Conservation (phyloP, 2,797 vertebrate species). For the Bradypodion pumilum region DNA sequence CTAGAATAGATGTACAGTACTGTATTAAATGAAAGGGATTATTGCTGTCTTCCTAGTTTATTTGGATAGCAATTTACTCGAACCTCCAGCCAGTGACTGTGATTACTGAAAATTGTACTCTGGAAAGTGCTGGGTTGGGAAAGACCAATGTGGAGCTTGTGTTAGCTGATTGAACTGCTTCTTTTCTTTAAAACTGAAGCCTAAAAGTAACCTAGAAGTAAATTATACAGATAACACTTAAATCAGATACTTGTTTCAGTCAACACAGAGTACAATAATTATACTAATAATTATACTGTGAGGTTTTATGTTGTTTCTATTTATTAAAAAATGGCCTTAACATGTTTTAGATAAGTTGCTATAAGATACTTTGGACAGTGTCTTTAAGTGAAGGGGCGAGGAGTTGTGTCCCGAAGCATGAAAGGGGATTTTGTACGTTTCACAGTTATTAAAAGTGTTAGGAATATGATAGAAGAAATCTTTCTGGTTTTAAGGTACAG, state of each 20-base stretch:
- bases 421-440: neutral
- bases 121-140: neutral
- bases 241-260: neutral
- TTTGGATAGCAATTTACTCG: too few relatives aligned
- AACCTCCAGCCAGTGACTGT: neutral
- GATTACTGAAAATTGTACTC: neutral
- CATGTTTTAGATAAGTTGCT: neutral
- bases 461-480: neutral
- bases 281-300: too few relatives aligned
- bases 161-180: neutral
- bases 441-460: neutral
- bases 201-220: neutral
- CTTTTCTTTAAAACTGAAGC: neutral
- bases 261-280: neutral
- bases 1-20: too few relatives aligned
- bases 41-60: too few relatives aligned
- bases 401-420: neutral
- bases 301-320: neutral
- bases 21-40: too few relatives aligned
- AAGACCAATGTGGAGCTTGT: neutral
- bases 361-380: neutral
- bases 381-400: neutral
- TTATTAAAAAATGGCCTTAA: too few relatives aligned
- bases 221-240: neutral
- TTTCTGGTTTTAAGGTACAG: slow-evolving; percentile 1